Evolutionary conservation across 2,797 vertebrate genomes (phyloP), one percentile per base, ranked within the genome.

Genomic region (Perodicticus potto): DNA sequence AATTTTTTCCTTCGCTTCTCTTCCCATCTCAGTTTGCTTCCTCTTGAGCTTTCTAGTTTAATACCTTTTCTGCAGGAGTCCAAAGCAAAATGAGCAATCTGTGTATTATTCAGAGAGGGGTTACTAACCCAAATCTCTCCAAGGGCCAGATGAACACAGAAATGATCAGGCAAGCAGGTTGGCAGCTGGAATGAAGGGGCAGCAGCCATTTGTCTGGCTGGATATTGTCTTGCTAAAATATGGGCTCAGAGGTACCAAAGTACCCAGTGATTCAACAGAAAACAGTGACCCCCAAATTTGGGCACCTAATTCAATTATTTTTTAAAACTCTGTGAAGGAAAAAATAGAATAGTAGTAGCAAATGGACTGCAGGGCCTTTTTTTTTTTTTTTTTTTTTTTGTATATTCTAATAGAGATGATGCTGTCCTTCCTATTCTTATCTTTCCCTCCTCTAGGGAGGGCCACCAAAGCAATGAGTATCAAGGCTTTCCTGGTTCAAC

Each of bases 11-110:
- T 94, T n/a, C 23, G 45, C n/a, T 57, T 27, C 45, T 61, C 22
- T 87, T 73, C 45, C 88, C 49, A 37, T 92, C 55, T 89, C 84
- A 59, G 25, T 90, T 88, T 89, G 16, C 57, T 84, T 93, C 55
- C 40, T 93, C 77, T 61, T 84, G 90, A 89, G 40, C 17, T 89
- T 87, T 72, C 45, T 88, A 83, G 10, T 87, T 88, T 76, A 94
- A 34, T 65, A 55, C 45, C 29, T 97, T 96, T 96, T 82, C 45
- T 77, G 17, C 73, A 84, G 55, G 65, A 76, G 32, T 70, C 40
- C 76, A 86, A 86, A 61, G 40, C 81, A 96, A 96, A 93, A 67
- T 23, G 74, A 91, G 72, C 45, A 65, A 81, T 63, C 45, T 45
- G 3, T 89, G 94, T 87, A 73, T 93, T 76, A 43, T 55, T 84